Evolutionary conservation across 2,113 vertebrate species (phyloP), one percentile per base, ranked within the genome.

Genomic region (Otolemur garnettii): DNA sequence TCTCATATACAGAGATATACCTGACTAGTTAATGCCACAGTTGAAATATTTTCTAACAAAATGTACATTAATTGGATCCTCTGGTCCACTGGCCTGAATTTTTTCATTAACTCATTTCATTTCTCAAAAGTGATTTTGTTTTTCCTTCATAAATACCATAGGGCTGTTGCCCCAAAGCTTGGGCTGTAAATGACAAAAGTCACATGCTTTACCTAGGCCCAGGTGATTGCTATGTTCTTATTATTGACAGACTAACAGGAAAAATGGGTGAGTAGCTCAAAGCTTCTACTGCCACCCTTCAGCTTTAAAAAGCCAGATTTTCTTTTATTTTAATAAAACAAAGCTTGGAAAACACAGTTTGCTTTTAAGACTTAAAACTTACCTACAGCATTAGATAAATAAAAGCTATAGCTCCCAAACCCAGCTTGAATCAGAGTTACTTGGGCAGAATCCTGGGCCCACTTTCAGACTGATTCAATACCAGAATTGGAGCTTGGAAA

Each of bases 251-350:
- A 75, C 2, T 14, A 30, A 21, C 30, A 7, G 38, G 64, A n/a
- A 15, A 66, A 60, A n/a, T 3, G 10, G 18, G 26, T 45, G 0
- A 26, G 2, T 5, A 62, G 21, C 22, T 17, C 22, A 26, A 50
- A 59, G 6, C 33, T 13, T 2, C 42, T 68, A 5, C 69, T 60
- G 0, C 82, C 4, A 19, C 24, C 87, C 26, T 77, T 10, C 55
- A 53, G 10, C n/a, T n/a, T 50, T 42, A 53, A 38, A 83, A 72
- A 45, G 15, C 21, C 55, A 85, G 5, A 33, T 71, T 69, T 80
- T 14, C n/a, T 26, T 68, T 93, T 77, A 59, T 66, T 95, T 93
- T 77, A 74, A 66, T 71, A 59, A 91, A 95, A 38, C 53, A 62
- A 12, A 5, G 1, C 24, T 82, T 90, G 9, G 38, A 50, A 84